A percentile compares a stretch with the other conserved stretches of the same genome.
Conservation (phyloP, 2,888 invertebrate genomes). For the Mactromeris polynyma region DNA sequence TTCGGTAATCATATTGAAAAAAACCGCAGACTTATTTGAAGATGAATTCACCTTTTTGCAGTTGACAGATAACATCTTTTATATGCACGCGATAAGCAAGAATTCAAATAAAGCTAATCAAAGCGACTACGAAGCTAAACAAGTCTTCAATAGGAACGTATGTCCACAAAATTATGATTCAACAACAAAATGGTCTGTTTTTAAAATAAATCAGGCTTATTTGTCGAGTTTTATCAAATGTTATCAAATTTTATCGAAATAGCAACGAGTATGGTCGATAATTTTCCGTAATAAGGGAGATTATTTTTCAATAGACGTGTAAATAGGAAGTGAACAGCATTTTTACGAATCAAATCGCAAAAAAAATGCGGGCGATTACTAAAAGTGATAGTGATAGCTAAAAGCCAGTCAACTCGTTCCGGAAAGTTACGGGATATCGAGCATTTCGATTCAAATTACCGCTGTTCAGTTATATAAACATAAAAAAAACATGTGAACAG, state of each 20-base stretch:
- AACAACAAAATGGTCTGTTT: neutral
- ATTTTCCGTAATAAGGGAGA: neutral
- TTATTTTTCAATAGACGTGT: constrained; percentile 5
- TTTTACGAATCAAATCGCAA: neutral
- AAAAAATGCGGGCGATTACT: neutral
- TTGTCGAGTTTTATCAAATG: neutral
- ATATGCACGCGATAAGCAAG: too few species aligned
- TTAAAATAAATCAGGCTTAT: neutral
- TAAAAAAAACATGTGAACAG: neutral
- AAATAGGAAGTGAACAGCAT: neutral
- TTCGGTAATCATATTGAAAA: too few species aligned
- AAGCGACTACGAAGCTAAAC: neutral
- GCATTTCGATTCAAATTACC: neutral
- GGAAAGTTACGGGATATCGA: neutral
- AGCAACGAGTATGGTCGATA: constrained; percentile 9
- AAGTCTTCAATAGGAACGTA: neutral
- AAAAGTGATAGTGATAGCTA: neutral
- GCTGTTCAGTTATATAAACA: neutral
- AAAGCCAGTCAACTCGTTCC: neutral
- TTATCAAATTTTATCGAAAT: constrained; percentile 7
- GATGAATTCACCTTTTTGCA: too few species aligned
- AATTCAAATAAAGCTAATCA: too few species aligned
- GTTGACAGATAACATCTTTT: too few species aligned
- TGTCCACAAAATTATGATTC: neutral
- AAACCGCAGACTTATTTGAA: too few species aligned